Percentiles rank a stretch among this genome's conserved stretches.
Evolutionary conservation across 35 echinoderm and acorn worm species (phyloP).

Genomic region (Apostichopus californicus): DNA sequence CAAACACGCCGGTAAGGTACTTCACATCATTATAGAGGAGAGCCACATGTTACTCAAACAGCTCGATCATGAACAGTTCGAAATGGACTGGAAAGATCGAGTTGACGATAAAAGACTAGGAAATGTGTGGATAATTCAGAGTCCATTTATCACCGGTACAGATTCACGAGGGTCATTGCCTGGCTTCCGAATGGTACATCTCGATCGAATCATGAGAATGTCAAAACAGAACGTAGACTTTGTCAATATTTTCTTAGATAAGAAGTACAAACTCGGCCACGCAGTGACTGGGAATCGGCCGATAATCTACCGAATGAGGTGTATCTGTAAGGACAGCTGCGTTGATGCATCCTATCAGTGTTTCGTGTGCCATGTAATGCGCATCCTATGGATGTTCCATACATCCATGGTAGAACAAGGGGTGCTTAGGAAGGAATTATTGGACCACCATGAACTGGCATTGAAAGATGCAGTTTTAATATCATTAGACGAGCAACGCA

Average conservation of each 20-base stretch:
- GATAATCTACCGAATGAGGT: conserved; percentile 24
- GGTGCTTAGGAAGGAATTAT: not conserved
- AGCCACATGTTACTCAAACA: not conserved
- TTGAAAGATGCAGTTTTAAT: not conserved
- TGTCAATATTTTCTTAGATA: not conserved
- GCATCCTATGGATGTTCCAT: not conserved
- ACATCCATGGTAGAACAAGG: not conserved
- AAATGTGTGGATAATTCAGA: conserved; percentile 13
- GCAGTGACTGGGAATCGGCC: conserved; percentile 16
- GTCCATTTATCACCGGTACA: not conserved
- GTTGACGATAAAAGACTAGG: not conserved
- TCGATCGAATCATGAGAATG: conserved; percentile 33
- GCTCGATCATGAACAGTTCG: not conserved
- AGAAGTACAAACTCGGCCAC: conserved; percentile 16
- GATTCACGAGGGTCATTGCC: not conserved
- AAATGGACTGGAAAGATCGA: not conserved
- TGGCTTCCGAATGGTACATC: not conserved
- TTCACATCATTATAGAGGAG: conserved; percentile 26
- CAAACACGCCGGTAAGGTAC: not conserved
- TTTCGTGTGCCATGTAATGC: not conserved
- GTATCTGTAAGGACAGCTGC: not conserved
- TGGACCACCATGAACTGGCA: not conserved
- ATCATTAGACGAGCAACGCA: not conserved
- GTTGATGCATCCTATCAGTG: not conserved
- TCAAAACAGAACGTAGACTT: conserved; percentile 40